A percentile compares a stretch with the other conserved stretches of the same genome.
Evolutionary conservation across 2,113 vertebrate genomes (phyloP).

Genomic region (Bagarius yarrelli): DNA sequence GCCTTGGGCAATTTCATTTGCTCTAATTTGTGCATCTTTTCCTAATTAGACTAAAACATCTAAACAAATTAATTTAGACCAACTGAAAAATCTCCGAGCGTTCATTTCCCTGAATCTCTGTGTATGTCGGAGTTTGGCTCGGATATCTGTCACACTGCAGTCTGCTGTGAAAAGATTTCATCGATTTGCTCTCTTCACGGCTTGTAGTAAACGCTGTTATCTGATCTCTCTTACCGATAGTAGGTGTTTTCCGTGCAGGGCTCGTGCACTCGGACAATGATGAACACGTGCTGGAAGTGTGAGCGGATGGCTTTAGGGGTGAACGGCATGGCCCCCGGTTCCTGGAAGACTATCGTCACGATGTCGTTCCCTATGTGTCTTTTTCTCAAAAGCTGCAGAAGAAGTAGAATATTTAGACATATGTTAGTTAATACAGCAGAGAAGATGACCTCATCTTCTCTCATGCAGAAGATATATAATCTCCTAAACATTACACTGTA

Average conservation of each 20-base stretch:
- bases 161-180: not conserved
- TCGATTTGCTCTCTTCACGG: not conserved
- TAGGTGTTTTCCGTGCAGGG: slow-evolving; percentile 78
- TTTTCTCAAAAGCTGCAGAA: slow-evolving; percentile 80
- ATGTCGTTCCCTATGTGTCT: slow-evolving; percentile 92
- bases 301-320: slow-evolving; percentile 86
- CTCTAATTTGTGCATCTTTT: not conserved
- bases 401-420: slow-evolving; percentile 23
- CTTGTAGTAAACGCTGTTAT: not conserved
- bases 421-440: not conserved
- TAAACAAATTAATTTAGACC: not conserved
- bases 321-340: slow-evolving; percentile 82
- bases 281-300: slow-evolving; percentile 89
- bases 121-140: not conserved
- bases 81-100: not conserved
- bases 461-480: not conserved
- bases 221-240: slow-evolving; percentile 75
- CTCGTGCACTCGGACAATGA: slow-evolving; percentile 78
- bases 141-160: not conserved
- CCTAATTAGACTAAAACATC: not conserved
- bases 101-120: not conserved
- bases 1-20: not conserved
- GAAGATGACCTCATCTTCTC: not conserved
- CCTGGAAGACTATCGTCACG: slow-evolving; percentile 91
- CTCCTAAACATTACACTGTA: not conserved